Conservation (phyloP, 2,888 invertebrate genomes). For the Meliscaeva auricollis region DNA sequence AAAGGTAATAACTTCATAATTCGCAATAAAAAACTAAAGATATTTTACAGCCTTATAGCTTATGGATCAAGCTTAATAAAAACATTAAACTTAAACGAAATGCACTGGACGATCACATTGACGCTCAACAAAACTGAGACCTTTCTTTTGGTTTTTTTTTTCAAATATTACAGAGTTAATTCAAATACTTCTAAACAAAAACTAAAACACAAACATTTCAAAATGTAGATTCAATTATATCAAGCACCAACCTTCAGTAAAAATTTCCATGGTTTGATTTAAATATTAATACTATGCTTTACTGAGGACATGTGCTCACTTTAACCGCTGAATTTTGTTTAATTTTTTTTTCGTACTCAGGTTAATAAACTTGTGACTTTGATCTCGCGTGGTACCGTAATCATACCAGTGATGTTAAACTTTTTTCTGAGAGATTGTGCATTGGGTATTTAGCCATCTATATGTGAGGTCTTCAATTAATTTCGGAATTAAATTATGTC, state of each 20-base stretch:
- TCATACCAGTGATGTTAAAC: neutral
- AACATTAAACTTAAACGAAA: constrained; percentile 1
- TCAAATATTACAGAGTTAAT: neutral
- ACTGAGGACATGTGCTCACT: neutral
- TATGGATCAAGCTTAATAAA: constrained; percentile 1
- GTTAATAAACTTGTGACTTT: neutral
- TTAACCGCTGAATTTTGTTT: neutral
- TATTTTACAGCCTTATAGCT: neutral
- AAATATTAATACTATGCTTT: neutral
- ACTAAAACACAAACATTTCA: neutral
- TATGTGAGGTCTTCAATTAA: neutral
- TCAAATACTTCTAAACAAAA: neutral
- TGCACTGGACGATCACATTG: neutral
- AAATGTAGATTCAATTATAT: neutral
- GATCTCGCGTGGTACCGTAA: neutral
- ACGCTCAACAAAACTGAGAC: neutral
- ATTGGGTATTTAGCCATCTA: neutral
- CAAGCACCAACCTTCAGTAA: neutral
- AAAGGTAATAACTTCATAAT: neutral
- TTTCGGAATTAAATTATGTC: neutral
- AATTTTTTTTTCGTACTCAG: neutral
- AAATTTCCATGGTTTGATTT: neutral
- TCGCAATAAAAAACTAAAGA: neutral
- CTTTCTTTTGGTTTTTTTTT: neutral
- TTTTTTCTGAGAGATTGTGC: neutral